A percentile compares a stretch with the other conserved stretches of the same genome.
Evolutionary conservation across 2,888 invertebrate genomes (phyloP).

Genomic region (Acleris cristana): DNA sequence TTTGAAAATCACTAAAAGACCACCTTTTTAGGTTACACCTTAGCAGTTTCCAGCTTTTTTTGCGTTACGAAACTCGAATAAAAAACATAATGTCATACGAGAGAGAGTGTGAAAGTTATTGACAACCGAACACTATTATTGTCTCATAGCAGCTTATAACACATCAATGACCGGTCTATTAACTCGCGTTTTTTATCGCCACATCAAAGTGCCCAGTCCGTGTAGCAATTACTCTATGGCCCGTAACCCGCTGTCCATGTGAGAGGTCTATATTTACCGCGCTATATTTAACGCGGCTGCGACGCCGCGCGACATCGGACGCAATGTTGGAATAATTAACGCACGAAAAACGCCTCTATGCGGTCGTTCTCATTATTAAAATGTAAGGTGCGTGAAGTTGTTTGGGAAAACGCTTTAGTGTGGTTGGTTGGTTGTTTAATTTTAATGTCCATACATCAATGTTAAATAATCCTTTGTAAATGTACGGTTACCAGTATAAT

Average conservation of each 20-base stretch:
- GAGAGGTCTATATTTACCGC: constrained; percentile 68
- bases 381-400: constrained; percentile 8
- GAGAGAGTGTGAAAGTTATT: too few species aligned
- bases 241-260: constrained; percentile 55
- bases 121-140: too few species aligned
- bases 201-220: constrained; percentile 41
- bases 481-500: too few species aligned
- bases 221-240: constrained; percentile 36
- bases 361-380: constrained; percentile 26
- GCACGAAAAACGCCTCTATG: constrained; percentile 32
- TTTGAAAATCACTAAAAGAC: too few species aligned
- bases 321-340: constrained; percentile 41
- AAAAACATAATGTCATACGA: too few species aligned
- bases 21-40: too few species aligned
- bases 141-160: too few species aligned
- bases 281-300: constrained; percentile 70
- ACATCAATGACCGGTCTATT: too few species aligned
- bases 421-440: background rate
- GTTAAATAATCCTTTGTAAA: too few species aligned
- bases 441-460: too few species aligned
- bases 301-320: constrained; percentile 62
- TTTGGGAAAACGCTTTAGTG: background rate
- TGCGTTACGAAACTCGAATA: too few species aligned
- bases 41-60: too few species aligned
- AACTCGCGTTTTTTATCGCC: constrained; percentile 5